Evolutionary conservation across 2,797 vertebrate genomes (phyloP).

Genomic region (Arctocebus calabarensis): DNA sequence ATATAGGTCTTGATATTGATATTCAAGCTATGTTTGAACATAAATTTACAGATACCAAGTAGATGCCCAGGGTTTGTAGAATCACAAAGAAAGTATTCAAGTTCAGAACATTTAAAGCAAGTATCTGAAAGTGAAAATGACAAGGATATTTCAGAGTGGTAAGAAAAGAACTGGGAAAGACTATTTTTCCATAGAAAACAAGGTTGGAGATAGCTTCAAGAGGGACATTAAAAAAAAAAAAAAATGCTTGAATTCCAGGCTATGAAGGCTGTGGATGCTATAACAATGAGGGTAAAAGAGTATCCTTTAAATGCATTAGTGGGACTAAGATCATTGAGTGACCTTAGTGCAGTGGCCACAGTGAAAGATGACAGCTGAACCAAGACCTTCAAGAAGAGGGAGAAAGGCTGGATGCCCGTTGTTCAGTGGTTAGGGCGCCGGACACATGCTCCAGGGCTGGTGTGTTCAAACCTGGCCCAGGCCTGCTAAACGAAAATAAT

Average conservation of each 20-base stretch:
- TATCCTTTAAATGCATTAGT: neutral
- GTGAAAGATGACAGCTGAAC: neutral
- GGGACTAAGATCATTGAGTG: neutral
- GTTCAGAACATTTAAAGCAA: neutral
- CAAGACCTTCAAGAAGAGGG: neutral
- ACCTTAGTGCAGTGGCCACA: neutral
- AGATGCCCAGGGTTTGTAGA: neutral
- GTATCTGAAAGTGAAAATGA: neutral
- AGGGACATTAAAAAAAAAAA: neutral
- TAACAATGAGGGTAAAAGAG: neutral
- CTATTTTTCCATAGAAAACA: neutral
- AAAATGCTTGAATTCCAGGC: neutral
- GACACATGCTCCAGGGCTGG: too few species aligned
- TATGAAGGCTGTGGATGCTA: neutral
- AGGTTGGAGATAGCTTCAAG: neutral
- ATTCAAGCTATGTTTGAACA: neutral
- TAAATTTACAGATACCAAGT: neutral
- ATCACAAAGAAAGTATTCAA: neutral
- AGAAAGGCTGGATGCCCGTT: too few species aligned
- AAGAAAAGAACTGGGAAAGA: neutral
- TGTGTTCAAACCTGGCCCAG: too few species aligned
- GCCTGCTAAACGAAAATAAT: too few species aligned
- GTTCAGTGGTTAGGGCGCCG: too few species aligned
- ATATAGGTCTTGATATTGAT: too few species aligned
- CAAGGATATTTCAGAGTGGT: neutral